A percentile compares a stretch with the other conserved stretches of the same genome.
Evolutionary conservation across 2,797 vertebrate genomes (phyloP).

Genomic region (Cyprinella venusta): DNA sequence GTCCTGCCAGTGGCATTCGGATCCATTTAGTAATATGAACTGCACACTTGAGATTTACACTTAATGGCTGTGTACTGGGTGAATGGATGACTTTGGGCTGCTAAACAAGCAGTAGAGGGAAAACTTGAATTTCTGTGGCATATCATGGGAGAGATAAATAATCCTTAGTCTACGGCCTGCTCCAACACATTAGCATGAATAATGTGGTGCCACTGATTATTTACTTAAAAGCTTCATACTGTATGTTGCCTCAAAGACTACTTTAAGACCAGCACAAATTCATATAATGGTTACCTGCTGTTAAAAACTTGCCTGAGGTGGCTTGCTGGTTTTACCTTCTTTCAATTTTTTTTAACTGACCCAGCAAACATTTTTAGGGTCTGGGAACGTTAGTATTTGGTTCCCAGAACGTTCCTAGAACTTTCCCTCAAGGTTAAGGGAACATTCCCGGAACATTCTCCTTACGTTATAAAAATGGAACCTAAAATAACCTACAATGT

Average conservation of each 20-base stretch:
- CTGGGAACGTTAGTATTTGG: no score
- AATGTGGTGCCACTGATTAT: not conserved
- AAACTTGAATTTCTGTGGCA: not conserved
- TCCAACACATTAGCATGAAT: not conserved
- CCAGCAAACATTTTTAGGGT: no score
- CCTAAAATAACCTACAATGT: no score
- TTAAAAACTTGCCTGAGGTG: not conserved
- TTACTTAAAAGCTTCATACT: not conserved
- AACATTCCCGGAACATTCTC: no score
- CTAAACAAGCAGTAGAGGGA: not conserved
- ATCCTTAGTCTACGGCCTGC: not conserved
- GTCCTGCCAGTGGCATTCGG: conserved; percentile 35
- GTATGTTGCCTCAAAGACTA: not conserved
- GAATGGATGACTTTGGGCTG: not conserved
- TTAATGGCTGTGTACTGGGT: not conserved
- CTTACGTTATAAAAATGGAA: no score
- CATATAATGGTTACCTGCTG: not conserved
- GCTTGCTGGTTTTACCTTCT: not conserved
- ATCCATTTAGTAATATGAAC: conserved; percentile 40
- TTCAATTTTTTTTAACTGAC: not conserved
- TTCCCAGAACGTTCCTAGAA: no score
- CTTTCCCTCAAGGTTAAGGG: no score
- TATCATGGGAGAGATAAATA: not conserved
- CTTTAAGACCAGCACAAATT: not conserved
- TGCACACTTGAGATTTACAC: conserved; percentile 21